phyloP scores from a whole-genome alignment of 2,888 invertebrate genomes.

The Megalurothrips usitatus region DNA sequence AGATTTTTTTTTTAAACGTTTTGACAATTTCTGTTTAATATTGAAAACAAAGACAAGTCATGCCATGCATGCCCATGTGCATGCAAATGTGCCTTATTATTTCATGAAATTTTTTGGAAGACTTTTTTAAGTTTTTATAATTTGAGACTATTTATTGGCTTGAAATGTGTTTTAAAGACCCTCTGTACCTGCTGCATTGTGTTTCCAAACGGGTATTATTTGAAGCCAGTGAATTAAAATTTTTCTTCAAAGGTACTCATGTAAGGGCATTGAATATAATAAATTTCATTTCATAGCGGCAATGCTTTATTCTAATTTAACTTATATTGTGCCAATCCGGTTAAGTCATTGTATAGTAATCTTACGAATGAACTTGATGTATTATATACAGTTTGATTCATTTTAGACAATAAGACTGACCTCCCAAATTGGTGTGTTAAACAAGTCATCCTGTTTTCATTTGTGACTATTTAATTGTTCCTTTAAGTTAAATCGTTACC shows the following conservation, averaged over 20 bases:
- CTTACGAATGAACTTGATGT: background rate
- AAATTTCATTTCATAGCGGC: background rate
- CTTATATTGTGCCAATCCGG: slow-evolving; percentile 18
- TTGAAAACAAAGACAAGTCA: background rate
- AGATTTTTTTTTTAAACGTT: background rate
- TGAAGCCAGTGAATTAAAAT: slow-evolving; percentile 13
- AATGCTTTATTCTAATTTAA: slow-evolving; percentile 18
- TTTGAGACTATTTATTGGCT: background rate
- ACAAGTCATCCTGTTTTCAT: slow-evolving; percentile 20
- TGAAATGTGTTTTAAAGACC: background rate
- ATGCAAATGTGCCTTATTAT: background rate
- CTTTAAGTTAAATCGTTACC: slow-evolving; percentile 23
- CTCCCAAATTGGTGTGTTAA: slow-evolving; percentile 9
- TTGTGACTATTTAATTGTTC: slow-evolving; percentile 23
- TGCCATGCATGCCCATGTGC: background rate
- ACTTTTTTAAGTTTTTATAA: background rate
- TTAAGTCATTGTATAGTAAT: slow-evolving; percentile 20
- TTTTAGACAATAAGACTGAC: slow-evolving; percentile 21
- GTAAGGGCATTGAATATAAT: background rate
- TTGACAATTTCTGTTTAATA: background rate
- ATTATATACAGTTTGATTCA: background rate
- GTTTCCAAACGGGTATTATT: slow-evolving; percentile 3
- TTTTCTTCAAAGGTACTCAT: slow-evolving; percentile 5
- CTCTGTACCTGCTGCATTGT: slow-evolving; percentile 8
- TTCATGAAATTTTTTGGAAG: background rate